A percentile compares a stretch with the other conserved stretches of the same genome.
phyloP scores from a whole-genome alignment of 2,888 invertebrate species.

The Hypolimnas misippus region DNA sequence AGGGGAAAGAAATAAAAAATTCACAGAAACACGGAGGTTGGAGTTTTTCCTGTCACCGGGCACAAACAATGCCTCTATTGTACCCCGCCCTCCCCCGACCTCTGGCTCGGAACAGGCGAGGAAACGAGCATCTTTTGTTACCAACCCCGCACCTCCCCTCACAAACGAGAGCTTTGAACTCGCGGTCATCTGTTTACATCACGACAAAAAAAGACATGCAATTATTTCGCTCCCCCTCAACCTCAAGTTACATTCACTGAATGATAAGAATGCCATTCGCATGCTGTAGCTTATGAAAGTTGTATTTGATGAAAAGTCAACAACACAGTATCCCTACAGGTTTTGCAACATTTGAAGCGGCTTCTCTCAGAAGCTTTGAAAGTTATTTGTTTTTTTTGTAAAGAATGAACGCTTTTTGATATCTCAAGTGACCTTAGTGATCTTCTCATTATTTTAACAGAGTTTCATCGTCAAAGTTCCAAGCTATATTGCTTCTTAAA shows the following conservation, averaged over 20 bases:
- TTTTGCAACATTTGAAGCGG: too few species aligned
- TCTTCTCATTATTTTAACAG: too few species aligned
- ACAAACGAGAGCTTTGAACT: constrained; percentile 77
- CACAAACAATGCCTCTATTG: constrained; percentile 82
- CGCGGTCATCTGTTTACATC: constrained; percentile 80
- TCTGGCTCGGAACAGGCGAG: constrained; percentile 62
- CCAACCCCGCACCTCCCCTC: constrained; percentile 61
- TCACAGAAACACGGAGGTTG: constrained; percentile 83
- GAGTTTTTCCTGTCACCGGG: constrained; percentile 84
- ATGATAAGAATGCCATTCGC: constrained; percentile 34
- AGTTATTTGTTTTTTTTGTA: too few species aligned
- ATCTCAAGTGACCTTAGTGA: too few species aligned
- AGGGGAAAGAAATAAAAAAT: constrained; percentile 79
- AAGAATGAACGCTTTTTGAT: too few species aligned
- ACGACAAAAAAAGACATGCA: constrained; percentile 68
- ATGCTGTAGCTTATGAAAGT: constrained; percentile 21
- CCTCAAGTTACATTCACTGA: constrained; percentile 43
- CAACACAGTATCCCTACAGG: background rate
- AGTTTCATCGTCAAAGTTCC: too few species aligned
- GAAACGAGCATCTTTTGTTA: constrained; percentile 84
- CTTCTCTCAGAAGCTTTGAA: too few species aligned
- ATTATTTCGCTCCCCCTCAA: constrained; percentile 54
- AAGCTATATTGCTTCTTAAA: too few species aligned
- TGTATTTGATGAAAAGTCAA: constrained; percentile 6
- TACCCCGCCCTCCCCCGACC: constrained; percentile 55